A percentile compares a stretch with the other conserved stretches of the same genome.
Evolutionary conservation across 1,140 invertebrate genomes (phyloP).

Genomic region (Carposina sasakii): DNA sequence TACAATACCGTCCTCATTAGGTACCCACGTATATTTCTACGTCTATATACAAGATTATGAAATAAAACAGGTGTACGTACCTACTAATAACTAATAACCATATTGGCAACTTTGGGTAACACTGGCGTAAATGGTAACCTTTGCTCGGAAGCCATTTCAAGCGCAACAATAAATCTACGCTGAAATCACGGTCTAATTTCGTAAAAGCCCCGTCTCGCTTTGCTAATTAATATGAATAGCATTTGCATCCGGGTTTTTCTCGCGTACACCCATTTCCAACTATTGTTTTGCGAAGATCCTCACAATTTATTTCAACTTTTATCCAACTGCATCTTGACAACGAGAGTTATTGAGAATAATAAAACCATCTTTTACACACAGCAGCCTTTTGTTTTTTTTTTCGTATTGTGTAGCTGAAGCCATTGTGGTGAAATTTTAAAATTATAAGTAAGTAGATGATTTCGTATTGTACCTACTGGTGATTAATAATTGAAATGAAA

Average conservation of each 20-base stretch:
- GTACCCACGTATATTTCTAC: no score
- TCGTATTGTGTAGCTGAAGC: no score
- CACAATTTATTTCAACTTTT: constrained; percentile 69
- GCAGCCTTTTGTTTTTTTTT: constrained; percentile 44
- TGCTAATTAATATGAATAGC: constrained; percentile 73
- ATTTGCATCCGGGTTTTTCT: constrained; percentile 73
- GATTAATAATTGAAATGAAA: no score
- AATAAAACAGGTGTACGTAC: no score
- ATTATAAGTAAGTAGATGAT: no score
- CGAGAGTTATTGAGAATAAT: constrained; percentile 56
- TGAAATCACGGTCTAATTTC: constrained; percentile 72
- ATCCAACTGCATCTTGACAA: constrained; percentile 47
- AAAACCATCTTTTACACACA: constrained; percentile 44
- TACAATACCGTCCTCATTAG: no score
- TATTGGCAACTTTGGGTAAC: no score
- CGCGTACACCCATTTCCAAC: constrained; percentile 69
- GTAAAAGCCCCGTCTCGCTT: constrained; percentile 71
- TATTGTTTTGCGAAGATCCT: constrained; percentile 71
- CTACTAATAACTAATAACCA: no score
- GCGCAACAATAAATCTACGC: constrained; percentile 70
- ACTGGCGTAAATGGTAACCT: constrained; percentile 70
- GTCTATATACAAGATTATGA: no score
- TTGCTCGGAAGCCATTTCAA: constrained; percentile 67
- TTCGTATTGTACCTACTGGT: no score
- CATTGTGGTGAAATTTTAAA: no score